Conservation (phyloP, 1,140 invertebrate species). For the Leptinotarsa lineolata region DNA sequence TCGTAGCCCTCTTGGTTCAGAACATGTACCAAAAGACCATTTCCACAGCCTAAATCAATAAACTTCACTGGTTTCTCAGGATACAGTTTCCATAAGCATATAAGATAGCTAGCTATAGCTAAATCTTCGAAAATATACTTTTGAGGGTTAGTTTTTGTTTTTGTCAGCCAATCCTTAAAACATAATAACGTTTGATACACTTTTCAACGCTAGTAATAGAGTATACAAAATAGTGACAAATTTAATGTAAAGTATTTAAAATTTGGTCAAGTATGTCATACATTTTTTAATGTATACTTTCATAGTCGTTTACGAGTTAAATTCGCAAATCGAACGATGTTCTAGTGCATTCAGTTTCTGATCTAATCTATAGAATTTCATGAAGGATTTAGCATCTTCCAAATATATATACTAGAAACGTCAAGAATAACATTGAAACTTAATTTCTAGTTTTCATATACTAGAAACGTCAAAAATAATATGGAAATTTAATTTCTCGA, state of each 20-base stretch:
- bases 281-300: too few species aligned
- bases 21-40: slow-evolving; percentile 92
- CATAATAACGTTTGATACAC: not conserved
- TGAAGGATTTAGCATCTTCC: too few species aligned
- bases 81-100: slow-evolving; percentile 74
- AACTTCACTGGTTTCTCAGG: slow-evolving; percentile 69
- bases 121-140: slow-evolving; percentile 98
- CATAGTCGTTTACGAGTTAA: too few species aligned
- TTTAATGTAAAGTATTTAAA: not conserved
- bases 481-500: too few species aligned
- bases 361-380: too few species aligned
- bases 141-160: slow-evolving; percentile 76
- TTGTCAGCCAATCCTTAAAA: slow-evolving; percentile 81
- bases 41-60: slow-evolving; percentile 95
- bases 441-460: too few species aligned
- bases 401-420: too few species aligned
- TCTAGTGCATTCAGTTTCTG: too few species aligned
- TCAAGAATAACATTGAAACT: too few species aligned
- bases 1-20: slow-evolving; percentile 79
- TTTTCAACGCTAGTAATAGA: slow-evolving; percentile 4
- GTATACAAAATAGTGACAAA: not conserved
- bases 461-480: too few species aligned
- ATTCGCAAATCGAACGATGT: too few species aligned
- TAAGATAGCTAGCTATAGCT: slow-evolving; percentile 90
- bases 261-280: too few species aligned